A percentile compares a stretch with the other conserved stretches of the same genome.
Conservation (phyloP, 2,797 vertebrate genomes). For the Clangula hyemalis region DNA sequence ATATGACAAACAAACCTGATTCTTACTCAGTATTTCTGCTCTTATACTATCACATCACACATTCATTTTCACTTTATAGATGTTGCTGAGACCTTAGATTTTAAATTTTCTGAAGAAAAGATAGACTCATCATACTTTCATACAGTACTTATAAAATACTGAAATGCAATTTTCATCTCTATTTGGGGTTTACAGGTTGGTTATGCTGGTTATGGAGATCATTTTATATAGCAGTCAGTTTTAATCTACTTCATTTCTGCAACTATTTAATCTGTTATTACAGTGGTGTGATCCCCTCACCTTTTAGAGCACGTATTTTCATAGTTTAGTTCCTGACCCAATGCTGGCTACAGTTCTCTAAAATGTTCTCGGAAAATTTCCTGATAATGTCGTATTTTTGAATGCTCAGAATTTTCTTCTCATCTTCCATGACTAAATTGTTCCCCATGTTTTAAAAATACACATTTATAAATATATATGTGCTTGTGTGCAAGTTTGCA, state of each 20-base stretch:
- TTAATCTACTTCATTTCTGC: not conserved
- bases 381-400: not conserved
- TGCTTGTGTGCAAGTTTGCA: not conserved
- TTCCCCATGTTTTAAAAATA: not conserved
- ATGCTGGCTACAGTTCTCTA: not conserved
- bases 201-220: not conserved
- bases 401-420: slow-evolving; percentile 8
- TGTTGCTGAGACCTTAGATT: not conserved
- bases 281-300: not conserved
- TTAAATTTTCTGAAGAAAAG: not conserved
- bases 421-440: slow-evolving; percentile 9
- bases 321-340: not conserved
- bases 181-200: not conserved
- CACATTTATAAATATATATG: slow-evolving; percentile 16
- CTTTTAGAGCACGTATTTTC: not conserved
- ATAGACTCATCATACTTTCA: not conserved
- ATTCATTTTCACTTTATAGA: not conserved
- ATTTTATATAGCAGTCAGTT: not conserved
- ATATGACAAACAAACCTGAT: not conserved
- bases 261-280: not conserved
- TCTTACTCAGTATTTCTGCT: not conserved
- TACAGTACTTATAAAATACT: not conserved
- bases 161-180: not conserved
- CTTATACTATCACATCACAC: not conserved
- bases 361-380: not conserved